Conservation (phyloP, 2,888 invertebrate genomes). For the Parelbella ahira region DNA sequence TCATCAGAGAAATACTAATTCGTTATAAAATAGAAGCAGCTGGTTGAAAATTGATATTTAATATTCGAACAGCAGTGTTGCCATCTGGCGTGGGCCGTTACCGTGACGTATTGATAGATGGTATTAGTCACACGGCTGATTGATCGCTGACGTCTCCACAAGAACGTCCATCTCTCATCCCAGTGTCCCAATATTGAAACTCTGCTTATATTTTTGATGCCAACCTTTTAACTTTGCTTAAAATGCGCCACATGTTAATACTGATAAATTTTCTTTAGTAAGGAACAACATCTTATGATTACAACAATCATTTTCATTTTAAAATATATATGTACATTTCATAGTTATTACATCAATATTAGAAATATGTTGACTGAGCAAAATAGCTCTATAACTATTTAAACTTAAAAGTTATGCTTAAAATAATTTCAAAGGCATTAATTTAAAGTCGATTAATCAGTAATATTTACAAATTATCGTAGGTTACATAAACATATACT, state of each 20-base stretch:
- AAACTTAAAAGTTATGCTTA: too few species aligned
- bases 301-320: too few species aligned
- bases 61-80: conserved; percentile 62
- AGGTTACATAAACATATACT: too few species aligned
- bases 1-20: conserved; percentile 19
- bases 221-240: conserved; percentile 16
- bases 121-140: conserved; percentile 66
- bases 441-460: too few species aligned
- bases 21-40: conserved; percentile 32
- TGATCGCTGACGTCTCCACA: conserved; percentile 67
- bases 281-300: too few species aligned
- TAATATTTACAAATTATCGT: too few species aligned
- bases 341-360: too few species aligned
- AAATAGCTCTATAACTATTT: too few species aligned
- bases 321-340: too few species aligned
- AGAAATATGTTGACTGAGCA: too few species aligned
- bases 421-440: too few species aligned
- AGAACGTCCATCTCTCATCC: conserved; percentile 43
- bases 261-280: too few species aligned
- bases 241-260: not conserved
- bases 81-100: conserved; percentile 61
- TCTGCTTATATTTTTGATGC: conserved; percentile 31
- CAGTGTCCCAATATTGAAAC: conserved; percentile 38
- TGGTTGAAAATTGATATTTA: conserved; percentile 68
- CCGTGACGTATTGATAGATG: conserved; percentile 74